phyloP scores from a whole-genome alignment of 2,113 vertebrate species.

The Cyprinodon brontotheroides region DNA sequence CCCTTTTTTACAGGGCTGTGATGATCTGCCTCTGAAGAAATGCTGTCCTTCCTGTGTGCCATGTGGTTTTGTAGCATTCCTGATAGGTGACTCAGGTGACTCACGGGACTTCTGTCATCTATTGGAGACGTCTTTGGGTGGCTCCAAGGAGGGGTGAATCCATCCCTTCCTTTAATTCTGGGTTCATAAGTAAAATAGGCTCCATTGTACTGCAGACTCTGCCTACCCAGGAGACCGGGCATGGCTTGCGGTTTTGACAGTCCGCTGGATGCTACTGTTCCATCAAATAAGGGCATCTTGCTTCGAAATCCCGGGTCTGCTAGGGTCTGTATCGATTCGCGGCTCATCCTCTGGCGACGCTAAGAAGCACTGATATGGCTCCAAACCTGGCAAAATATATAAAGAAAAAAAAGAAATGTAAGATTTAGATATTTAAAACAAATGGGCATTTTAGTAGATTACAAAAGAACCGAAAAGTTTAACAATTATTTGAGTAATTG shows the following conservation, averaged over 20 bases:
- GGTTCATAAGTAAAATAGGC: slow-evolving; percentile 82
- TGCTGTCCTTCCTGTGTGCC: slow-evolving; percentile 72
- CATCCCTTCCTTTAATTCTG: slow-evolving; percentile 62
- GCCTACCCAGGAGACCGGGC: slow-evolving; percentile 63
- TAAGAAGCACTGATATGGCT: slow-evolving; percentile 26
- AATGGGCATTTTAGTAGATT: not conserved
- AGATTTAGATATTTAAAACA: not conserved
- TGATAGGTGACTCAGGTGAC: slow-evolving; percentile 73
- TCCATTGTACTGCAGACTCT: slow-evolving; percentile 77
- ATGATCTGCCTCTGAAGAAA: slow-evolving; percentile 59
- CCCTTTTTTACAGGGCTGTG: slow-evolving; percentile 69
- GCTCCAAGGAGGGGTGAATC: slow-evolving; percentile 74
- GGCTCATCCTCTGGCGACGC: slow-evolving; percentile 78
- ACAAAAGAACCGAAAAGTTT: not conserved
- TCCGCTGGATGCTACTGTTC: slow-evolving; percentile 48
- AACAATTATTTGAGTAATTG: not conserved
- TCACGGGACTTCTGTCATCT: slow-evolving; percentile 61
- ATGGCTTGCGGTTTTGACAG: slow-evolving; percentile 63
- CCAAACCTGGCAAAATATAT: slow-evolving; percentile 47
- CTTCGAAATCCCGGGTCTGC: slow-evolving; percentile 70
- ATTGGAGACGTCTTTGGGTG: slow-evolving; percentile 51
- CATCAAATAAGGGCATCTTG: slow-evolving; percentile 82
- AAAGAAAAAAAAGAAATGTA: not conserved
- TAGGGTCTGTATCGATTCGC: slow-evolving; percentile 72
- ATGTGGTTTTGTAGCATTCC: slow-evolving; percentile 60